Evolutionary conservation across 2,888 invertebrate genomes (phyloP).

Genomic region (Eupithecia abbreviata): DNA sequence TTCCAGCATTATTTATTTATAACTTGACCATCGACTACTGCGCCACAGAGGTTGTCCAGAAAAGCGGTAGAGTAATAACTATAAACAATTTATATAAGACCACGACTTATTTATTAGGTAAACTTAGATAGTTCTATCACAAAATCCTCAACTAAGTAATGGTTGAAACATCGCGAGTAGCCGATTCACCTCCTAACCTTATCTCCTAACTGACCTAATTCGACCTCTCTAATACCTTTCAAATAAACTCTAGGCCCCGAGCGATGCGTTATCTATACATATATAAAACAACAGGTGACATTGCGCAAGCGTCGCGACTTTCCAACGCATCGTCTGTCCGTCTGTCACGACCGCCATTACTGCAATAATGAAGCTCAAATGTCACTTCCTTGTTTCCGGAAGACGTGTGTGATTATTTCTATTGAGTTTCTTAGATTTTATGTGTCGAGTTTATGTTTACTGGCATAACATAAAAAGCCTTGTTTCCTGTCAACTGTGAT

Average conservation of each 20-base stretch:
- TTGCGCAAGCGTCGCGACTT: slow-evolving; percentile 47
- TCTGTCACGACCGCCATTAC: slow-evolving; percentile 39
- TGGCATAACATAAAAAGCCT: neutral
- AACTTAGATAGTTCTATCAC: neutral
- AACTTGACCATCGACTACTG: neutral
- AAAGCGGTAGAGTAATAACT: neutral
- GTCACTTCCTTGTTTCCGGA: slow-evolving; percentile 24
- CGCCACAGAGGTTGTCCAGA: neutral
- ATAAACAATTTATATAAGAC: neutral
- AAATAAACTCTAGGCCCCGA: slow-evolving; percentile 13
- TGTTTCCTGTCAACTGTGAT: neutral
- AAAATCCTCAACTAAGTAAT: neutral
- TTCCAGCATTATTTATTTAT: too few species aligned
- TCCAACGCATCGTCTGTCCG: slow-evolving; percentile 46
- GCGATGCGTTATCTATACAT: neutral
- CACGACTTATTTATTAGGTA: neutral
- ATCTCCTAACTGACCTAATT: slow-evolving; percentile 1
- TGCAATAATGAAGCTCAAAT: slow-evolving; percentile 28
- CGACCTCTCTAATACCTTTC: slow-evolving; percentile 19
- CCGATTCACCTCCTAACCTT: neutral
- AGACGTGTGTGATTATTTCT: slow-evolving; percentile 3
- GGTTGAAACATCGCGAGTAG: neutral
- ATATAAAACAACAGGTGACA: neutral
- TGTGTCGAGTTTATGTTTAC: neutral
- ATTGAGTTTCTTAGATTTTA: neutral